These are phyloP conservation scores for Byasa hedistus DNA, from an alignment of 2,888 invertebrate species.

Conservation along the genomic window DNA sequence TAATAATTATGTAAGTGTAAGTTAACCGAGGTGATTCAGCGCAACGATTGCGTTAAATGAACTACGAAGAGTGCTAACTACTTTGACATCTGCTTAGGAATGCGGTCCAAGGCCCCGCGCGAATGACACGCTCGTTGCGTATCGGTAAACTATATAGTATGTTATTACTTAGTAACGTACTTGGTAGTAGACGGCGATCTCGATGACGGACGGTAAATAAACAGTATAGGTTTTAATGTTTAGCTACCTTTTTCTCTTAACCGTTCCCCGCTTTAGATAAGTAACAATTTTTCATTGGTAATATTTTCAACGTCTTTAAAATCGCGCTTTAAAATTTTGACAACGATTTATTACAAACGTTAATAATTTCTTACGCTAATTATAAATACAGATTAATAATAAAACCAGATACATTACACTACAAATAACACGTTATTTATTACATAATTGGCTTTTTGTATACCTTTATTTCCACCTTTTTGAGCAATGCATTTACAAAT, in stretches of 20 bases:
- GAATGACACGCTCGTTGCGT: constrained; percentile 47
- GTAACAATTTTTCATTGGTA: no score
- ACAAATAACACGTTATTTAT: no score
- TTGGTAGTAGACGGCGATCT: constrained; percentile 4
- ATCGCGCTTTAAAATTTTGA: no score
- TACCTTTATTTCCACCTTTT: no score
- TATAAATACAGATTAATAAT: no score
- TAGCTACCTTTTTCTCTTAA: background rate
- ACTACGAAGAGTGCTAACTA: constrained; percentile 51
- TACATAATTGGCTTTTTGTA: no score
- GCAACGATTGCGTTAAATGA: constrained; percentile 36
- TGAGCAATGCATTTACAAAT: no score
- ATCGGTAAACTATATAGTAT: constrained; percentile 56
- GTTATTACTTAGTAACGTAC: constrained; percentile 35
- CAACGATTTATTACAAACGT: no score
- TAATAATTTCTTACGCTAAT: no score
- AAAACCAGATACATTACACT: no score
- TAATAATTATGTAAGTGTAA: background rate
- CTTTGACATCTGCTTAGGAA: constrained; percentile 70
- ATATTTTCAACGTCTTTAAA: no score
- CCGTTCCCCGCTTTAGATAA: no score
- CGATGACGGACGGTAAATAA: background rate
- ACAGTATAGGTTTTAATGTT: background rate
- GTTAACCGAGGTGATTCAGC: constrained; percentile 32
- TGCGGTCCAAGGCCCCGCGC: constrained; percentile 63